phyloP scores from a whole-genome alignment of 2,888 invertebrate species.

The Petrolisthes manimaculis region DNA sequence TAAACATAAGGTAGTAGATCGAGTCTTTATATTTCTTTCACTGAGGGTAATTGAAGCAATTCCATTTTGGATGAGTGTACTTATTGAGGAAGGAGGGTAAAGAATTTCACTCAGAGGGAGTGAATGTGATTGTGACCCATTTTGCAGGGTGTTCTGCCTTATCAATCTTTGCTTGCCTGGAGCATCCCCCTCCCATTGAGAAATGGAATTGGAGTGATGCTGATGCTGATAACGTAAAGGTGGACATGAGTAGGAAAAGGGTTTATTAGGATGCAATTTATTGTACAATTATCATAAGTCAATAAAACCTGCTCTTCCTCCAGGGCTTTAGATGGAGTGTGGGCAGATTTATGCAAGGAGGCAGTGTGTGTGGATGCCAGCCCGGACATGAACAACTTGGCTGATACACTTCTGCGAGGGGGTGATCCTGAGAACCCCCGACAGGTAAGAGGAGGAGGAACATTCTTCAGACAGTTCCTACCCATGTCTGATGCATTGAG shows the following conservation, averaged over 20 bases:
- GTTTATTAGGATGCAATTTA: not conserved
- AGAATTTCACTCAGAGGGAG: too few relatives aligned
- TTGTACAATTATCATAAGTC: not conserved
- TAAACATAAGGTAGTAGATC: too few relatives aligned
- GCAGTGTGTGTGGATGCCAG: conserved; percentile 59
- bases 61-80: too few relatives aligned
- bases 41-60: too few relatives aligned
- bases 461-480: conserved; percentile 56
- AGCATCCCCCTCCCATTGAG: too few relatives aligned
- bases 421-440: conserved; percentile 39
- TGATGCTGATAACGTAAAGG: not conserved
- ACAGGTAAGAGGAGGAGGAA: conserved; percentile 13
- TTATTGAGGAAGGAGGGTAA: too few relatives aligned
- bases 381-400: conserved; percentile 49
- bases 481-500: conserved; percentile 51
- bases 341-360: conserved; percentile 53
- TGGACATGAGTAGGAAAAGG: not conserved
- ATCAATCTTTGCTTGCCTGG: too few relatives aligned
- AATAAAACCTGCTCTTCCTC: not conserved
- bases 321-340: conserved; percentile 60
- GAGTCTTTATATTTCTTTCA: too few relatives aligned
- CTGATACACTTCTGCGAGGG: conserved; percentile 46
- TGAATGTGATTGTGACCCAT: too few relatives aligned
- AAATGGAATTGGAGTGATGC: too few relatives aligned
- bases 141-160: too few relatives aligned